phyloP scores from a whole-genome alignment of 2,797 vertebrate species.

The Todus mexicanus region DNA sequence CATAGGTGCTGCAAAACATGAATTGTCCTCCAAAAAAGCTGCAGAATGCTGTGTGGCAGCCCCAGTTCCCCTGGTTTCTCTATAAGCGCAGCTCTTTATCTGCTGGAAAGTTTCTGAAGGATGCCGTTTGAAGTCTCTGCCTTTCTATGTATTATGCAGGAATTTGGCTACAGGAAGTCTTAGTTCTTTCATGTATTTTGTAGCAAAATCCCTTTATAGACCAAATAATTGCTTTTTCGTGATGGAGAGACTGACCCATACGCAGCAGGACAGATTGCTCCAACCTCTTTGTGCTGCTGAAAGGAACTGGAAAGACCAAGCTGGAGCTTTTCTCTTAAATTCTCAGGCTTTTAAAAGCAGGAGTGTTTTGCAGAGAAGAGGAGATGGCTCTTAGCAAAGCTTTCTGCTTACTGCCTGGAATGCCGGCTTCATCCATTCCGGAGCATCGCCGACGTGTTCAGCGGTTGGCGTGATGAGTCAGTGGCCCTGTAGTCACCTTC shows the following conservation, averaged over 20 bases:
- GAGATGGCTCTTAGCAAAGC: not conserved
- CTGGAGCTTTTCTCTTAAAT: not conserved
- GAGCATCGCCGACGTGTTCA: not conserved
- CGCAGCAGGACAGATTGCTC: not conserved
- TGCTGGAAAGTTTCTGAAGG: not conserved
- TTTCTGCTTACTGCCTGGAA: not conserved
- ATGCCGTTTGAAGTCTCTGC: constrained; percentile 10
- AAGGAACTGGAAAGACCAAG: not conserved
- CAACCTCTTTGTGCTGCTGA: not conserved
- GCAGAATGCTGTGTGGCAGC: not conserved
- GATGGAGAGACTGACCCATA: not conserved
- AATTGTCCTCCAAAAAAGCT: not conserved
- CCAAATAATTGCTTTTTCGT: not conserved
- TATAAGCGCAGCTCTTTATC: not conserved
- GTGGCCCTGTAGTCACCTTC: not conserved
- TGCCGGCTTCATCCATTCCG: fast-evolving
- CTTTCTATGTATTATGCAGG: constrained; percentile 21
- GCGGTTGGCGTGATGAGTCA: fast-evolving
- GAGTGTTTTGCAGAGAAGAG: not conserved
- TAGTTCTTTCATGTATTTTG: not conserved
- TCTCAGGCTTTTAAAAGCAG: not conserved
- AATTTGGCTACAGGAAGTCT: constrained; percentile 38
- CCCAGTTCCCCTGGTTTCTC: not conserved
- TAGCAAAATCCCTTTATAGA: constrained; percentile 28
- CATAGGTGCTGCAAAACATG: not conserved